Percentiles rank a stretch among this genome's conserved stretches.
Conservation (phyloP, 2,113 vertebrate genomes). For the Nothobranchius kuhntae region DNA sequence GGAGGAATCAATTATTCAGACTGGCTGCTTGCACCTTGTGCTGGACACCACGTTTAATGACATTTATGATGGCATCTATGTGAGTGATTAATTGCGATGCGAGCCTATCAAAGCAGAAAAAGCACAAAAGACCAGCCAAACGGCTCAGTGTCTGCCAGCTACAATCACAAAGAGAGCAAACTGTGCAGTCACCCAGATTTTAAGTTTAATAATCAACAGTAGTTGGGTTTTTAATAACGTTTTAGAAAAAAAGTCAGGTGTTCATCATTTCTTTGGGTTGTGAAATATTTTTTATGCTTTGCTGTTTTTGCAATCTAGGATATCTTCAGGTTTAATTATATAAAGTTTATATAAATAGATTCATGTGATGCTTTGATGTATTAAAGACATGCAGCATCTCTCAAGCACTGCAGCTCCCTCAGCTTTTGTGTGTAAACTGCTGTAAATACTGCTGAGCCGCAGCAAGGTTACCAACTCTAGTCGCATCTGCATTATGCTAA, state of each 20-base stretch:
- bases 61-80: conserved; percentile 62
- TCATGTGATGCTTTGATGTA: conserved; percentile 8
- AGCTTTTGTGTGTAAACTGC: conserved; percentile 32
- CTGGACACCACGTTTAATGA: conserved; percentile 58
- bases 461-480: conserved; percentile 62
- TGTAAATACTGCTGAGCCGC: conserved; percentile 63
- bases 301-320: too few relatives aligned
- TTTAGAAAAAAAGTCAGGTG: conserved; percentile 10
- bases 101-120: conserved; percentile 53
- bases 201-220: conserved; percentile 31
- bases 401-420: conserved; percentile 28
- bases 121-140: conserved; percentile 47
- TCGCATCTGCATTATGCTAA: conserved; percentile 74
- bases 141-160: conserved; percentile 27
- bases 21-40: conserved; percentile 46
- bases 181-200: conserved; percentile 3
- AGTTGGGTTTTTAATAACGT: conserved; percentile 29
- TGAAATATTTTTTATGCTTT: background rate
- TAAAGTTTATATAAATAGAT: background rate
- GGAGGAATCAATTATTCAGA: conserved; percentile 69
- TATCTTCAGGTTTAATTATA: too few relatives aligned
- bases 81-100: conserved; percentile 55
- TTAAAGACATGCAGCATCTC: conserved; percentile 11
- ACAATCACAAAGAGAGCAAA: conserved; percentile 18
- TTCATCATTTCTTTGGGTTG: background rate